These are phyloP conservation scores for Phengaris alcon DNA, from an alignment of 2,888 invertebrate genomes.

Conservation along the genomic window DNA sequence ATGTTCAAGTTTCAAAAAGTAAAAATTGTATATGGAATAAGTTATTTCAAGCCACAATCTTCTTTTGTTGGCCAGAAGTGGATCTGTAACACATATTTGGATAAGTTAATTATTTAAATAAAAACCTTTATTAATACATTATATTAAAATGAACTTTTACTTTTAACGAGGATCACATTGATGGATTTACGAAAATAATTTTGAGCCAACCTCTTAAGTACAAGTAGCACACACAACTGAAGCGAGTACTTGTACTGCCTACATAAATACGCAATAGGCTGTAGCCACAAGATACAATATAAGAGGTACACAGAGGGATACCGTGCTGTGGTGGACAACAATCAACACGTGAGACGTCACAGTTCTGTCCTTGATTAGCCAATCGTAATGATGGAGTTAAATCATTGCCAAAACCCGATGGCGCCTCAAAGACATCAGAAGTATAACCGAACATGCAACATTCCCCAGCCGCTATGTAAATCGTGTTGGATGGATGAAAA, in stretches of 20 bases:
- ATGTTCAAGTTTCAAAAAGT: neutral
- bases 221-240: constrained; percentile 4
- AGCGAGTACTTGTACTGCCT: constrained; percentile 23
- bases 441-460: constrained; percentile 61
- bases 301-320: constrained; percentile 14
- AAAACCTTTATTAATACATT: neutral
- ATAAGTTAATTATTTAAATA: constrained; percentile 8
- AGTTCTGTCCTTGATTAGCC: constrained; percentile 16
- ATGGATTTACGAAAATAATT: neutral
- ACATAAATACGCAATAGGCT: constrained; percentile 13
- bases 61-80: constrained; percentile 55
- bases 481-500: constrained; percentile 73
- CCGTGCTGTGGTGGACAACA: constrained; percentile 17
- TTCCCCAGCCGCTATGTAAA: constrained; percentile 77
- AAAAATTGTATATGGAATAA: neutral
- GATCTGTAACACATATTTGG: constrained; percentile 61
- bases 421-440: constrained; percentile 18
- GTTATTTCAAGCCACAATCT: constrained; percentile 44
- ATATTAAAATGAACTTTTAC: neutral
- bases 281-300: constrained; percentile 21
- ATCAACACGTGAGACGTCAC: constrained; percentile 6
- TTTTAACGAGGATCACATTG: neutral
- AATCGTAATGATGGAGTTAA: neutral
- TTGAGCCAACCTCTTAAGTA: constrained; percentile 16
- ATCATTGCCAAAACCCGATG: neutral